Evolutionary conservation across 2,888 invertebrate genomes (phyloP), one percentile per base, ranked within the genome.

Genomic region (Boloria euphrosyne): DNA sequence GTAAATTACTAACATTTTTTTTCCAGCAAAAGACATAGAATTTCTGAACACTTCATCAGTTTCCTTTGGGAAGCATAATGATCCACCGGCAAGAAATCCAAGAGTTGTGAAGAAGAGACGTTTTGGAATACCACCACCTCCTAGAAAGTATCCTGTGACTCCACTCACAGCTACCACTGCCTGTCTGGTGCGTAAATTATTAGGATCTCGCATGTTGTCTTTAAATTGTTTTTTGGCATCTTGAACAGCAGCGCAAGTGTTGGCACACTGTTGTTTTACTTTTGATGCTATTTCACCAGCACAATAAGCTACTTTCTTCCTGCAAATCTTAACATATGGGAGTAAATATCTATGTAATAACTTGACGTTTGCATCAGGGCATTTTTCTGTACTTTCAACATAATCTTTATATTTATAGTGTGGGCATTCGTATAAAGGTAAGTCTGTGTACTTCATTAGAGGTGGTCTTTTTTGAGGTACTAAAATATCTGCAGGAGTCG

Each of bases 401-500:
- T 80, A 80, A 0, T 85, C 79, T 65, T 87, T 85, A 67, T 87
- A 89, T 1, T 83, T 81, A 13, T 74, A 72, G 62, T 89, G 86
- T 0, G 86, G 89, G 2, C 77, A 74, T 55, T 77, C 65, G 73
- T 89, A 87, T 0, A 88, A 17, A 0, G 89, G 84, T 0, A 90
- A 69, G 3, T 90, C 89, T 63, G 77, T 79, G 60, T 82, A 86
- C 65, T 78, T 86, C 87, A 88, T 88, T 3, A 77, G 76, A 0
- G 87, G 84, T 0, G 89, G 89, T 61, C 70, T 82, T 46, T 75
- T 63, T 0, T 85, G 85, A 3, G 73, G 47, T 2, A 76, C 77
- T 0, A 73, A 62, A 0, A 68, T 50, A 38, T 38, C 31, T 38
- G 31, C 7, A 31, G 31, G 7, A 7, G 1, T 31, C 10, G 7